Base-by-base conservation (phyloP, 2,797 vertebrate species). In the Tiaroga cobitis region DNA sequence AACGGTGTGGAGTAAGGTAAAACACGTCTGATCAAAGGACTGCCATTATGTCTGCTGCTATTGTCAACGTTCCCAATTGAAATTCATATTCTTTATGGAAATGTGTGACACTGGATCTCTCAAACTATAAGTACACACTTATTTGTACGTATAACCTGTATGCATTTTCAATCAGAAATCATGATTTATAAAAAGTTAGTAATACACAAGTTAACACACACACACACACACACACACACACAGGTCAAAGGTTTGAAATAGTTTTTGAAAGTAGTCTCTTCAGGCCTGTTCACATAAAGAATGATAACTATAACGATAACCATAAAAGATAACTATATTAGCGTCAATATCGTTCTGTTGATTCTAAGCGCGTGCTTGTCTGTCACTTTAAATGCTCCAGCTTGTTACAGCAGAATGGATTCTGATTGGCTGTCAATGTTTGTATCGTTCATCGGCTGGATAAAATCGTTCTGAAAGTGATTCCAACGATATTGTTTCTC, bases 21-120 rank as follows among this genome's bases (percentile, higher is more conserved):
- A 49, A 16, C 61, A 77, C 2, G 7, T 68, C 61, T 84, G 73
- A 84, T 84, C 82, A 84, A 84, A 77, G 61, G 49, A 78, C 49
- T 43, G 46, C 4, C 37, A 84, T 84, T 69, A 84, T 69, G 46
- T 54, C 74, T 29, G 37, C 74, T 7, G 37, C 29, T 80, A 51
- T 51, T 37, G 43, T 68, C 79, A 80, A 11, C 4, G n/a, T 77
- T 32, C 51, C 15, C 24, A n/a, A n/a, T 39, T 41, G 3, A 77
- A 59, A 77, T 77, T 41, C 34, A 77, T 41, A 41, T 77, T 77
- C 34, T 18, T 18, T 59, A 77, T 77, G 75, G 34, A 77, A 77
- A 77, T 77, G 7, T 59, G 54, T 59, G 34, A 59, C 5, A 8
- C 29, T 75, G 49, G 29, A 75, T 51, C 49, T 54, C 26, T 75